phyloP scores from a whole-genome alignment of 2,888 invertebrate genomes.

The Noctua janthe region DNA sequence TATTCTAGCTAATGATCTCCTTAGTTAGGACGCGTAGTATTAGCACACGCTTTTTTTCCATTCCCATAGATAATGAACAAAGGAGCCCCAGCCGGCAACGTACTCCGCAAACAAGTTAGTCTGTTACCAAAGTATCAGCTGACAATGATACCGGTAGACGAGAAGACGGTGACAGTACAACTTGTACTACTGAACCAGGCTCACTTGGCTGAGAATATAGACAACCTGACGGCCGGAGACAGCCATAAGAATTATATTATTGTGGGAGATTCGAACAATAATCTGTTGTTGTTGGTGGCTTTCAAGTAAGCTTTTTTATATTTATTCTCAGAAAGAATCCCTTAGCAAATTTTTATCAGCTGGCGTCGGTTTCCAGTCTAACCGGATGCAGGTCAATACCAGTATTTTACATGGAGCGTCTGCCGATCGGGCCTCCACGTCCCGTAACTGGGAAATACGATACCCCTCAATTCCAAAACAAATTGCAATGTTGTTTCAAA shows the following conservation, averaged over 20 bases:
- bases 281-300: constrained; percentile 89
- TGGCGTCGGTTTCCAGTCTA: background rate
- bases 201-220: constrained; percentile 83
- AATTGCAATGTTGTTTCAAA: background rate
- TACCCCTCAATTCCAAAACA: background rate
- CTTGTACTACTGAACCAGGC: constrained; percentile 84
- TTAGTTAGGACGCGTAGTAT: background rate
- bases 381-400: background rate
- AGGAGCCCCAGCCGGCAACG: constrained; percentile 93
- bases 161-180: constrained; percentile 78
- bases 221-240: constrained; percentile 85
- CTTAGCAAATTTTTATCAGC: background rate
- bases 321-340: background rate
- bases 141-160: constrained; percentile 78
- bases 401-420: background rate
- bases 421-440: background rate
- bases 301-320: constrained; percentile 85
- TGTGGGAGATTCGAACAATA: constrained; percentile 92
- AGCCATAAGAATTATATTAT: constrained; percentile 90
- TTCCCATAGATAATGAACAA: constrained; percentile 92
- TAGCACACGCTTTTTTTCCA: background rate
- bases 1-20: background rate
- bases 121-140: constrained; percentile 92
- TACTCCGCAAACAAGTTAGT: constrained; percentile 91
- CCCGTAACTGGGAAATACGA: background rate